Conservation (phyloP, 2,888 invertebrate species). For the Carpatolechia fugitivella region DNA sequence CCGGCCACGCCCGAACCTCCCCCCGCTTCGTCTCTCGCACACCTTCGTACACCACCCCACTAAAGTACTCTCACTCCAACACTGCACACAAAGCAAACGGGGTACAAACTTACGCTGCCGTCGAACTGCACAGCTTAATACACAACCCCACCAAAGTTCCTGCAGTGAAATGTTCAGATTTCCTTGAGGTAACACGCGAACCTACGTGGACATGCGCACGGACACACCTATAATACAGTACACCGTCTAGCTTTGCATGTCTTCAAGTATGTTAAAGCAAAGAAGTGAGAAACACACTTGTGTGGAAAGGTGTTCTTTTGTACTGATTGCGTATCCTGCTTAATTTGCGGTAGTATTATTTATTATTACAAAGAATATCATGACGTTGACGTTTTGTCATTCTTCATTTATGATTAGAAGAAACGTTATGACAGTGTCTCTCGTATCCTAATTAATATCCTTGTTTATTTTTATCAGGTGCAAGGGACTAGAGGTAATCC, state of each 20-base stretch:
- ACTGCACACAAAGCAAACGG: neutral
- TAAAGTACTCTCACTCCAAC: neutral
- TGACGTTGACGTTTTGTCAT: neutral
- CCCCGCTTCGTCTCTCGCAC: slow-evolving; percentile 18
- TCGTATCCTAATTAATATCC: neutral
- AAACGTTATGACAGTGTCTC: neutral
- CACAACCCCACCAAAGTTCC: neutral
- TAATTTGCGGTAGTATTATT: slow-evolving; percentile 14
- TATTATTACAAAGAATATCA: neutral
- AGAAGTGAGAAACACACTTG: neutral
- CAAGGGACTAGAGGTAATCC: neutral
- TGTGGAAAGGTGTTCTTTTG: neutral
- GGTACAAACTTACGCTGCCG: neutral
- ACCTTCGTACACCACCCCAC: slow-evolving; percentile 4
- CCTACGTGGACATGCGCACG: neutral
- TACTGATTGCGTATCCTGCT: slow-evolving; percentile 52
- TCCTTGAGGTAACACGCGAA: neutral
- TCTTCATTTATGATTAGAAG: neutral
- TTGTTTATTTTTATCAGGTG: neutral
- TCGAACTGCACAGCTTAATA: neutral
- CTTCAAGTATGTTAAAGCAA: neutral
- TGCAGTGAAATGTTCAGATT: neutral
- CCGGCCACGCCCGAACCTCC: slow-evolving; percentile 71
- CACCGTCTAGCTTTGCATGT: neutral
- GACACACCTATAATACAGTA: slow-evolving; percentile 2